Conservation (phyloP, 2,797 vertebrate genomes). For the Aselliscus stoliczkanus region DNA sequence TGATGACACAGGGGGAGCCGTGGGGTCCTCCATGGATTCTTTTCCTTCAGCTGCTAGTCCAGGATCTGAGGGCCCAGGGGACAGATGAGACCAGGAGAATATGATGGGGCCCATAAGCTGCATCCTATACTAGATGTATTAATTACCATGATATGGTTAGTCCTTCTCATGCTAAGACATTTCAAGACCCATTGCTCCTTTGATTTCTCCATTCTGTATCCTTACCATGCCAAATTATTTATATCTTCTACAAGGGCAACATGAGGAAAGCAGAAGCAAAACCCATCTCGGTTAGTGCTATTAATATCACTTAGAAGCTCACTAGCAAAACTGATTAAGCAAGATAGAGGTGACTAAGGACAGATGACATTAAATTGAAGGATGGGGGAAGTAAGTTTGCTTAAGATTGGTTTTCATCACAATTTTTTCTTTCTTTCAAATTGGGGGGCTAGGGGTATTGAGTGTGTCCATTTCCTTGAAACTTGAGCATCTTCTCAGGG, state of each 20-base stretch:
- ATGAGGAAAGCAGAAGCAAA: neutral
- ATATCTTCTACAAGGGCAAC: neutral
- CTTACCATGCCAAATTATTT: neutral
- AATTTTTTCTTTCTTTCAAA: neutral
- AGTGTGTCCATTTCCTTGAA: neutral
- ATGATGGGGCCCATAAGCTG: neutral
- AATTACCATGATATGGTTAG: neutral
- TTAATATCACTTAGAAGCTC: neutral
- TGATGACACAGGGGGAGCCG: neutral
- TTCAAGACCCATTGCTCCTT: neutral
- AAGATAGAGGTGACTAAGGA: neutral
- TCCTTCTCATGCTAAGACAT: neutral
- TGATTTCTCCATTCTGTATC: neutral
- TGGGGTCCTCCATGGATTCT: neutral
- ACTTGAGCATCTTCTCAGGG: neutral
- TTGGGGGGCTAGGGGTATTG: accelerated
- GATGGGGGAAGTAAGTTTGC: neutral
- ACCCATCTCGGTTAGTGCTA: neutral
- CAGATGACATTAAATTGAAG: neutral
- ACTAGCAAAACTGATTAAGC: neutral
- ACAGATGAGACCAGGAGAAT: neutral
- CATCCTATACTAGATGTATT: neutral
- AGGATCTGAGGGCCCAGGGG: neutral
- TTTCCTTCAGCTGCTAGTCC: neutral
- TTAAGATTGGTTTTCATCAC: neutral